Base-by-base conservation (phyloP, 2,113 vertebrate genomes). In the Narcine bancroftii region DNA sequence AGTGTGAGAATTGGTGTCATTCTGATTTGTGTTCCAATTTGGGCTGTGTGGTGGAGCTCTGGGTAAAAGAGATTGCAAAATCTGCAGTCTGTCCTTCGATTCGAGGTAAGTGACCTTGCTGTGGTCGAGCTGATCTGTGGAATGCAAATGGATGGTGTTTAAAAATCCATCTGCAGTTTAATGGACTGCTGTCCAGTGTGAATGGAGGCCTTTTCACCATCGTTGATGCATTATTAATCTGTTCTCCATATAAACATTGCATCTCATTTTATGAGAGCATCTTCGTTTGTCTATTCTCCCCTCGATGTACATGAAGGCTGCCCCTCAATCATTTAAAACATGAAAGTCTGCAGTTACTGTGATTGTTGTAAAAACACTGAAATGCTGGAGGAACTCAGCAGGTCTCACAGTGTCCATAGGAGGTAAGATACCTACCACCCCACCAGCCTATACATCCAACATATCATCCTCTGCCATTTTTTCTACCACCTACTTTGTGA, bases 101-200 rank as follows among this genome's bases (percentile, higher is more conserved):
- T 47, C 11, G 24, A 91, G 65, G 24, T n/a, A 87, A 60, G 39
- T 91, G 89, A 91, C 60, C 87, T 91, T 91, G 87, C 21, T 91
- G 39, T 63, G 21, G 10, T 3, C 10, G 36, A 45, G 87, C 24
- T 45, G 29, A 19, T 69, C 24, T 91, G 63, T 69, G 63, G 89
- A 91, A 91, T 69, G 65, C 89, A 69, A 45, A 47, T 26, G 13
- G 79, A 6, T 21, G 2, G 60, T 26, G 42, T 91, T 91, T 69
- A 60, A 87, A 60, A 87, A 50, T 15, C 26, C 29, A 50, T 9
- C 79, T 26, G 33, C 47, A 33, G 9, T 83, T 33, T 83, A n/a
- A 83, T 47, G 29, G 60, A 39, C 3, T 65, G n/a, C 6, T 42
- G 13, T 47, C 63, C 89, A 69, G 89, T 17, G 63, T 42, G 89